Base-by-base conservation (phyloP, 1,140 invertebrate genomes). In the Drosophila littoralis region DNA sequence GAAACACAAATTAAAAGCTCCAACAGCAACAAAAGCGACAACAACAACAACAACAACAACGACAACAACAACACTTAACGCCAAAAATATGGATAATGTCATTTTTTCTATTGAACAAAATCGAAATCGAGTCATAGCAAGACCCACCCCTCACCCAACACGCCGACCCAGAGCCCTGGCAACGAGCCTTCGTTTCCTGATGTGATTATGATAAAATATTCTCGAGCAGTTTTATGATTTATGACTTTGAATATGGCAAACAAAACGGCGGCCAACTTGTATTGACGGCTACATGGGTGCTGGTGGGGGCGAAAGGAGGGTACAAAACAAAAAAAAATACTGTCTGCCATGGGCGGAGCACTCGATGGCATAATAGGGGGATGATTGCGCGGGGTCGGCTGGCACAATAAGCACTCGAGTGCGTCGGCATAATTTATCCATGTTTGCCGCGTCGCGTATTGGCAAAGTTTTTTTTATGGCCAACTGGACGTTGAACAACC, bases 181-280 rank as follows among this genome's bases (percentile, higher is more conserved):
- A 10, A n/a, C 50, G 13, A 17, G 40, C 40, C 74, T 68, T 73
- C 72, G 75, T 63, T 91, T 91, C 85, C 82, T 91, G 89, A 91
- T 91, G 90, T 85, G 84, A 89, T 91, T 91, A 91, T 91, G 89
- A 91, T 91, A 89, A 91, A 91, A 91, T 91, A 91, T 91, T 84
- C 89, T 91, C 77, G 74, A 91, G 89, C 89, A 69, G 77, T 86
- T 91, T 82, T 86, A 79, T 91, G 89, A 91, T 91, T 91, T 91
- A 91, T 91, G 89, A 89, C 89, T 91, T 83, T 86, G 81, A 91
- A 77, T 86, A 89, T 74, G 83, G 79, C 79, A 83, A 91, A 89
- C 84, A 85, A 89, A 84, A 77, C 78, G 73, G 58, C 81, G 55
- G 59, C 64, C 65, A 69, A 70, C 63, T 75, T 66, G 61, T 66